phyloP scores from a whole-genome alignment of 2,888 invertebrate species.

The Neoaliturus tenellus region DNA sequence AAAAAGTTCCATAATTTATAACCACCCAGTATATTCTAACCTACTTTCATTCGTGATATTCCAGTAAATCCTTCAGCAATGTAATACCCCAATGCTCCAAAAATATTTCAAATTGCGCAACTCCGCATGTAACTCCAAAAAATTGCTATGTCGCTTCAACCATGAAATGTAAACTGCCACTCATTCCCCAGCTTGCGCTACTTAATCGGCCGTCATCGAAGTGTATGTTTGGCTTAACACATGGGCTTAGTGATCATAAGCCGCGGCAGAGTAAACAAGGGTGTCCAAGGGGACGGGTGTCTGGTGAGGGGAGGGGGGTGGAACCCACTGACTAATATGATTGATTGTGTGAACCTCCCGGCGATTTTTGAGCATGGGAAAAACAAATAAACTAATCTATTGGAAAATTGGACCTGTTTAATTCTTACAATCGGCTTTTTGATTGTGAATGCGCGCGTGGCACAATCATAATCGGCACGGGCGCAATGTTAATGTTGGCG shows the following conservation, averaged over 20 bases:
- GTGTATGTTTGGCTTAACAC: neutral
- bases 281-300: neutral
- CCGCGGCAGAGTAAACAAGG: neutral
- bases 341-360: constrained; percentile 46
- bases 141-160: no score
- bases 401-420: constrained; percentile 20
- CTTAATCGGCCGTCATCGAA: neutral
- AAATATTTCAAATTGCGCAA: no score
- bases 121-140: no score
- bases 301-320: neutral
- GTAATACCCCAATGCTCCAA: no score
- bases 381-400: constrained; percentile 49
- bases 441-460: constrained; percentile 5
- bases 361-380: constrained; percentile 44
- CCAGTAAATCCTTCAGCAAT: no score
- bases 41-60: no score
- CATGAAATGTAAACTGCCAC: no score
- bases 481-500: neutral
- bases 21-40: no score
- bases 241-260: neutral
- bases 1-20: no score
- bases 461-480: neutral
- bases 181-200: neutral
- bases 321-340: constrained; percentile 29
- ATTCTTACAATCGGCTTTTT: constrained; percentile 18